phyloP scores from a whole-genome alignment of 1,140 invertebrate genomes.

The Bombus difficillimus region DNA sequence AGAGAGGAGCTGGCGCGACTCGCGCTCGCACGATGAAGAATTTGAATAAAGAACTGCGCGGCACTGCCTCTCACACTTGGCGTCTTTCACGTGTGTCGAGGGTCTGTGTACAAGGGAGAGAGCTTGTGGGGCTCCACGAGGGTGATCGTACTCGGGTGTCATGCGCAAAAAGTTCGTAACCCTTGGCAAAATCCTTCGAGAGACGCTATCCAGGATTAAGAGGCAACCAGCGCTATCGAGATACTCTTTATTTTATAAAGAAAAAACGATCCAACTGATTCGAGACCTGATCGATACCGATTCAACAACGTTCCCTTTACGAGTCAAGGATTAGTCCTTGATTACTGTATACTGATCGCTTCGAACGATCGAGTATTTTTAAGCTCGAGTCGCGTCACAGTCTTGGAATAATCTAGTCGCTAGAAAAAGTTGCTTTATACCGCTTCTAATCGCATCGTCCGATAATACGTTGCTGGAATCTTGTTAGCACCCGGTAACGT shows the following conservation, averaged over 20 bases:
- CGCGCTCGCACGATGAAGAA: constrained; percentile 47
- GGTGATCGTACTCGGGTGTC: constrained; percentile 75
- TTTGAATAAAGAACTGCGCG: constrained; percentile 70
- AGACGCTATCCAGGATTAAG: constrained; percentile 28
- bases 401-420: background rate
- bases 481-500: constrained; percentile 32
- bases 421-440: constrained; percentile 20
- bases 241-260: background rate
- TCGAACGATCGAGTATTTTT: background rate
- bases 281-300: background rate
- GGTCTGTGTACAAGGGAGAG: constrained; percentile 42
- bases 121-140: constrained; percentile 62
- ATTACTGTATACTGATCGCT: background rate
- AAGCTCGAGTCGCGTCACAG: background rate
- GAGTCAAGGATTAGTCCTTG: background rate
- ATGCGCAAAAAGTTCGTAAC: constrained; percentile 69
- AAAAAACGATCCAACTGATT: background rate
- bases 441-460: constrained; percentile 45
- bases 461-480: constrained; percentile 39
- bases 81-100: constrained; percentile 54
- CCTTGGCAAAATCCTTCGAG: constrained; percentile 42
- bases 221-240: background rate
- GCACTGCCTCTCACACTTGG: constrained; percentile 14
- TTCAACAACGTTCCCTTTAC: too few relatives aligned
- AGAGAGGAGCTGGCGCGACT: constrained; percentile 14